A percentile compares a stretch with the other conserved stretches of the same genome.
These are phyloP conservation scores for Dryobota labecula DNA, from an alignment of 2,888 invertebrate genomes.

Conservation along the genomic window DNA sequence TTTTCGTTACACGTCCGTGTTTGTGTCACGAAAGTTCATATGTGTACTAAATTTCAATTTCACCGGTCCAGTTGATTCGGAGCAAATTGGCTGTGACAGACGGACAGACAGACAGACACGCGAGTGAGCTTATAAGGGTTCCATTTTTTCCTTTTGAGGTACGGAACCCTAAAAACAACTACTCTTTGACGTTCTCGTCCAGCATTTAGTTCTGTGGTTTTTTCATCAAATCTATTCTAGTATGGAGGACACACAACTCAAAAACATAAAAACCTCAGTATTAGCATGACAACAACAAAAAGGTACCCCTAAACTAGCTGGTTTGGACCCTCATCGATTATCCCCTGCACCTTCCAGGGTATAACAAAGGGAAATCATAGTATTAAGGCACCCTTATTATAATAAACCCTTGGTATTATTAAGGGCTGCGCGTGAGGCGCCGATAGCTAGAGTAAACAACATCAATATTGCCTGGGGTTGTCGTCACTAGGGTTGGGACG, in stretches of 20 bases:
- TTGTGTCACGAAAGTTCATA: no score
- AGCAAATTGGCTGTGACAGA: no score
- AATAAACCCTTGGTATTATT: slow-evolving; percentile 73
- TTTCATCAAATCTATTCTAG: background rate
- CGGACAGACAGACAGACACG: no score
- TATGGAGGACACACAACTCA: background rate
- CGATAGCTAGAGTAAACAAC: slow-evolving; percentile 81
- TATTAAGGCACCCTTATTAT: slow-evolving; percentile 63
- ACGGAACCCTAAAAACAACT: no score
- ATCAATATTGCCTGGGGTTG: slow-evolving; percentile 77
- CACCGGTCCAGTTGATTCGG: no score
- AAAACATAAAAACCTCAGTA: slow-evolving; percentile 2
- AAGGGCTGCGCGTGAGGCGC: slow-evolving; percentile 72
- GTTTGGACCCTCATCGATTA: slow-evolving; percentile 54
- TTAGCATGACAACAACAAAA: slow-evolving; percentile 34
- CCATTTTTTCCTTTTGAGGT: no score
- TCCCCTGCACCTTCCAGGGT: slow-evolving; percentile 38
- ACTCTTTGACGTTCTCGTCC: background rate
- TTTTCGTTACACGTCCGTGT: no score
- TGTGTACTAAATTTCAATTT: no score
- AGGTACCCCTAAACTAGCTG: slow-evolving; percentile 31
- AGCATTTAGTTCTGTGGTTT: background rate
- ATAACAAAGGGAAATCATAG: slow-evolving; percentile 62
- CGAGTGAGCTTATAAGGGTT: no score
- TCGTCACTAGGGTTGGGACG: slow-evolving; percentile 61